Evolutionary conservation across 2,797 vertebrate species (phyloP).

Genomic region (Xyrichtys novacula): DNA sequence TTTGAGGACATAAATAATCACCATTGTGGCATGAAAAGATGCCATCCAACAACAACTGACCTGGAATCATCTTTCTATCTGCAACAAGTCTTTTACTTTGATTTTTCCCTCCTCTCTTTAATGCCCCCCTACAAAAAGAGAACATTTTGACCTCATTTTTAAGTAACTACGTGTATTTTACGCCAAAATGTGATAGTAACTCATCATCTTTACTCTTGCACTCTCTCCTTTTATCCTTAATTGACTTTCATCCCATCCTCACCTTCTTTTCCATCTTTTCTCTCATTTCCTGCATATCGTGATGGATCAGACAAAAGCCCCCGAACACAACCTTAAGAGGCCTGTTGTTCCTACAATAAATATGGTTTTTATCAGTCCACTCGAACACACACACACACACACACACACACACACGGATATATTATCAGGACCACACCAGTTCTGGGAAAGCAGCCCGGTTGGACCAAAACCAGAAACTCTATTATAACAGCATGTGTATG

Average conservation of each 20-base stretch:
- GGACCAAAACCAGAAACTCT: conserved; percentile 44
- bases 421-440: conserved; percentile 38
- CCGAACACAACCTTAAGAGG: conserved; percentile 19
- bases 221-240: neutral
- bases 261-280: neutral
- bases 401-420: conserved; percentile 6
- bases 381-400: neutral
- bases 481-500: conserved; percentile 18
- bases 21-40: neutral
- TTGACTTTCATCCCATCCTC: neutral
- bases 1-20: neutral
- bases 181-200: conserved; percentile 14
- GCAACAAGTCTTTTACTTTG: conserved; percentile 5
- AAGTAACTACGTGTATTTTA: conserved; percentile 21
- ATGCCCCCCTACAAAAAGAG: neutral
- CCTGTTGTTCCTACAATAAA: conserved; percentile 33
- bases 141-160: conserved; percentile 26
- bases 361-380: conserved; percentile 34
- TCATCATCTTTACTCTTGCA: conserved; percentile 1
- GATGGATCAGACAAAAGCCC: conserved; percentile 19
- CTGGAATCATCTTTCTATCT: conserved; percentile 13
- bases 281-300: conserved; percentile 21
- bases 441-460: conserved; percentile 45
- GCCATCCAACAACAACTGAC: conserved; percentile 1
- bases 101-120: neutral